A percentile compares a stretch with the other conserved stretches of the same genome.
phyloP scores from a whole-genome alignment of 2,113 vertebrate species.

The Chaetorhynchus papuensis region DNA sequence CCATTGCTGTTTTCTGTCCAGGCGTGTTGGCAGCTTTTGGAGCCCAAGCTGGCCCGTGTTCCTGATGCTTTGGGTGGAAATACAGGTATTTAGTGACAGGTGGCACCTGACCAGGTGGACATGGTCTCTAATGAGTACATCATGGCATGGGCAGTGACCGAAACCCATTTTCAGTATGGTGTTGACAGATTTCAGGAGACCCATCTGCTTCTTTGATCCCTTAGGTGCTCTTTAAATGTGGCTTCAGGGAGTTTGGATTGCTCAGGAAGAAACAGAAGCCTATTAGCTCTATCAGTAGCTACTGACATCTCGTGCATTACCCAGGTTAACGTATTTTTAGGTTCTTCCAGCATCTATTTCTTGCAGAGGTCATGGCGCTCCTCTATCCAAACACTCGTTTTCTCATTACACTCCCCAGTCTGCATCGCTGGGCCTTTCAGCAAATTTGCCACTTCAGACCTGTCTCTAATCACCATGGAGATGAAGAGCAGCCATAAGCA shows the following conservation, averaged over 20 bases:
- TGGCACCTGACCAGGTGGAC: background rate
- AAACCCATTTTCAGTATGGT: background rate
- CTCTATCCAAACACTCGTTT: rapidly evolving
- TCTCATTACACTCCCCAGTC: background rate
- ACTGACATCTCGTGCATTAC: background rate
- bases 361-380: background rate
- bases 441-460: slow-evolving; percentile 19
- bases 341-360: background rate
- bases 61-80: background rate
- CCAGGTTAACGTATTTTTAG: background rate
- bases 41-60: background rate
- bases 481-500: background rate
- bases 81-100: background rate
- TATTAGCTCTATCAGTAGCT: background rate
- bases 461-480: slow-evolving; percentile 5
- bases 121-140: background rate
- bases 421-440: background rate
- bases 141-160: background rate
- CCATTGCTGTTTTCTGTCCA: background rate
- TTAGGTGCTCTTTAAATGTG: background rate
- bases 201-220: background rate
- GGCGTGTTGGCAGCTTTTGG: background rate
- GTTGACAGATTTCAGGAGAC: background rate
- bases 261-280: background rate
- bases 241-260: background rate